phyloP scores from a whole-genome alignment of 2,113 vertebrate species.

The Serinus canaria region DNA sequence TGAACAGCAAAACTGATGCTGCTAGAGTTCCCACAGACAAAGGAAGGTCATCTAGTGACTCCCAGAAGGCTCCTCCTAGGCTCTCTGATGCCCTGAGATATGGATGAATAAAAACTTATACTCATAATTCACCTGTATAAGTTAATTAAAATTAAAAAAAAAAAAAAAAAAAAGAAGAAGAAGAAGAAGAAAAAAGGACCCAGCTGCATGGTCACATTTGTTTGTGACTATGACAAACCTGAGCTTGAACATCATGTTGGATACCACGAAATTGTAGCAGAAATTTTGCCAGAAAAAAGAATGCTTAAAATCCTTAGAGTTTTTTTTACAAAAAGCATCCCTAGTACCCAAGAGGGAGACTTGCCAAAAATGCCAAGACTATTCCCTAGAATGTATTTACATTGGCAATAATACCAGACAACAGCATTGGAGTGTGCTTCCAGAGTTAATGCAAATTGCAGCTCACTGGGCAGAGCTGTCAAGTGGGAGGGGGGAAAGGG shows the following conservation, averaged over 20 bases:
- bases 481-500: fast-evolving
- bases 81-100: neutral
- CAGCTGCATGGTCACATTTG: neutral
- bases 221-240: neutral
- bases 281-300: neutral
- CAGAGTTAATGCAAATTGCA: neutral
- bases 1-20: neutral
- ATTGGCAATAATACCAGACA: neutral
- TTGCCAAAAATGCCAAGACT: neutral
- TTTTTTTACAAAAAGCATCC: neutral
- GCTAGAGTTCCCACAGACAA: neutral
- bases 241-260: neutral
- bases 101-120: neutral
- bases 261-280: neutral
- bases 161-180: no score
- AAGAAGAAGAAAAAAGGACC: neutral
- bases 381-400: neutral
- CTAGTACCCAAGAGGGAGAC: neutral
- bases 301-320: neutral
- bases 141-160: neutral
- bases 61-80: neutral
- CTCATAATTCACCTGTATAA: neutral
- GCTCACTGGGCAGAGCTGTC: neutral
- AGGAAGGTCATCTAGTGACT: neutral
- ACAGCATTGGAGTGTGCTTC: neutral